Percentiles rank a stretch among this genome's conserved stretches.
Evolutionary conservation across 2,113 vertebrate species (phyloP).

Genomic region (Phalacrocorax brasilianus): DNA sequence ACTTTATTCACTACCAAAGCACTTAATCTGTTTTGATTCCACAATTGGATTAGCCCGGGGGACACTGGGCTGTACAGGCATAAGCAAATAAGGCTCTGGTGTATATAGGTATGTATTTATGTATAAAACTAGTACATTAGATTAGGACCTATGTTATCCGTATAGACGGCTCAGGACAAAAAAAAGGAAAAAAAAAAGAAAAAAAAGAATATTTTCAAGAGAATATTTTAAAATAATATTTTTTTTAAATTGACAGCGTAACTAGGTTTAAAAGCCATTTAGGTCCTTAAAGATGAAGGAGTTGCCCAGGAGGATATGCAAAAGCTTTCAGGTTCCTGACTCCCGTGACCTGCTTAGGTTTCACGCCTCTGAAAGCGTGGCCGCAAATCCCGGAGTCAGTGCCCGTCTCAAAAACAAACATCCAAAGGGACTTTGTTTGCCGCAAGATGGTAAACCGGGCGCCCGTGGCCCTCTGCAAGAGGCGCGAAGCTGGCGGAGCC

Average conservation of each 20-base stretch:
- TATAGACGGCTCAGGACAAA: neutral
- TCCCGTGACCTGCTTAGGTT: neutral
- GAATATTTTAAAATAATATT: neutral
- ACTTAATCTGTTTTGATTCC: neutral
- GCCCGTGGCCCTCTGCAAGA: neutral
- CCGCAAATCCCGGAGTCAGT: neutral
- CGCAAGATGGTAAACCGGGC: neutral
- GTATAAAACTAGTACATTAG: neutral
- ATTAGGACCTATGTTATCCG: neutral
- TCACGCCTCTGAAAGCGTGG: neutral
- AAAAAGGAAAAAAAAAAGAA: neutral
- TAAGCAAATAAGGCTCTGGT: neutral
- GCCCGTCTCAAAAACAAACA: neutral
- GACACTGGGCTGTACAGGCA: neutral
- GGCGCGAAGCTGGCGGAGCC: neutral
- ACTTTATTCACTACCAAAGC: neutral
- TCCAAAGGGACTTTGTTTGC: neutral
- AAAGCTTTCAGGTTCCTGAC: neutral
- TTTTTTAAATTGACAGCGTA: neutral
- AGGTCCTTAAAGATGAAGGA: neutral
- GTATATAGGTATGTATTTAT: neutral
- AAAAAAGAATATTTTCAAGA: neutral
- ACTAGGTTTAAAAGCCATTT: neutral
- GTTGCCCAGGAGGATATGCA: neutral
- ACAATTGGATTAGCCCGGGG: neutral